Evolutionary conservation across 2,888 invertebrate species (phyloP).

Genomic region (Cylloceria caligata): DNA sequence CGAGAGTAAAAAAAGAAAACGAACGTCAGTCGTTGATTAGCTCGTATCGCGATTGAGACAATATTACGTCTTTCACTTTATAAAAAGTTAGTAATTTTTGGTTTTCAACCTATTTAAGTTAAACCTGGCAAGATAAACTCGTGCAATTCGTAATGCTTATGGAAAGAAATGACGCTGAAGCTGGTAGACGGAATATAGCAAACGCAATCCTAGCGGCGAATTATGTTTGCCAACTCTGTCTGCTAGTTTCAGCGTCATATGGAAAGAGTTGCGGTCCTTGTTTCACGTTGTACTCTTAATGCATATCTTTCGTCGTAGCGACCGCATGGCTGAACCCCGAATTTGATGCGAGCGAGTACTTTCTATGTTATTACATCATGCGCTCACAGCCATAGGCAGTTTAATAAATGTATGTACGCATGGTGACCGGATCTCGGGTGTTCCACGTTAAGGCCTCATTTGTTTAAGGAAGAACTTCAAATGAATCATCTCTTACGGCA

Average conservation of each 20-base stretch:
- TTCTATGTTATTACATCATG: conserved; percentile 19
- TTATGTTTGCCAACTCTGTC: neutral
- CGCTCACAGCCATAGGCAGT: conserved; percentile 63
- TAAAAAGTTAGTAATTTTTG: conserved; percentile 69
- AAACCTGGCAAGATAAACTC: conserved; percentile 77
- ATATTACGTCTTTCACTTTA: conserved; percentile 34
- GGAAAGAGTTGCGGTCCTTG: conserved; percentile 76
- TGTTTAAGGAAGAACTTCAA: conserved; percentile 25
- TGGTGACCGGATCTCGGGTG: conserved; percentile 7
- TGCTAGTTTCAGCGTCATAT: neutral
- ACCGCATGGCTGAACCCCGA: neutral
- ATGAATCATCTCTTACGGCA: conserved; percentile 32
- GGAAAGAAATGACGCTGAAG: conserved; percentile 11
- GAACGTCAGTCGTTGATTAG: conserved; percentile 11
- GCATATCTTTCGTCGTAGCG: neutral
- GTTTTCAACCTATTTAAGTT: conserved; percentile 65
- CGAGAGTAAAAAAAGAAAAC: conserved; percentile 20
- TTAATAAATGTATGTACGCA: conserved; percentile 34
- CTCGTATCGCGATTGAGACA: conserved; percentile 6
- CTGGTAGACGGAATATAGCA: neutral
- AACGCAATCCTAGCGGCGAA: neutral
- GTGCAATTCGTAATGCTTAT: conserved; percentile 59
- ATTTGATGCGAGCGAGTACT: conserved; percentile 23
- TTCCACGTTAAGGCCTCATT: conserved; percentile 54
- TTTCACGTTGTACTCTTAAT: neutral